phyloP scores from a whole-genome alignment of 2,797 vertebrate genomes.

The Artibeus lituratus region DNA sequence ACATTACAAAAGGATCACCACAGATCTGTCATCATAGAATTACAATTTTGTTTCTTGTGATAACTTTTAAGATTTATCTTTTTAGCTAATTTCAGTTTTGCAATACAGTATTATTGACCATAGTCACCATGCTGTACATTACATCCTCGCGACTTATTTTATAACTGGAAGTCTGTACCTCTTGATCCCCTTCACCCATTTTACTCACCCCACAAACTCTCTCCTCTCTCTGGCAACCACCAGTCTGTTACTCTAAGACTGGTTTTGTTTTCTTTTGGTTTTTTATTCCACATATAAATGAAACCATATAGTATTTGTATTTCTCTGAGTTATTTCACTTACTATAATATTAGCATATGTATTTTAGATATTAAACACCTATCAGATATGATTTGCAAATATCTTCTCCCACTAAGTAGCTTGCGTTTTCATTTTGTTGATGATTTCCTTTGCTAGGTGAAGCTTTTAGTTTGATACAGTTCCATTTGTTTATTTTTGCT shows the following conservation, averaged over 20 bases:
- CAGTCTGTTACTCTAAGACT: neutral
- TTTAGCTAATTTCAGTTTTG: neutral
- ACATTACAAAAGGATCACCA: neutral
- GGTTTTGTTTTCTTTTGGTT: neutral
- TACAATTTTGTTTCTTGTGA: neutral
- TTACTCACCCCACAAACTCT: neutral
- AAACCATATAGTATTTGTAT: neutral
- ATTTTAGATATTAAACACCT: neutral
- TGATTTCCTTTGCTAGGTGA: neutral
- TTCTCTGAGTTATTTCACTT: neutral
- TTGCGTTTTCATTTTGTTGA: neutral
- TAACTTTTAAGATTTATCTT: neutral
- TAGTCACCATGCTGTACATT: neutral
- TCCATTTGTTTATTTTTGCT: neutral
- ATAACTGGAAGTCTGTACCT: neutral
- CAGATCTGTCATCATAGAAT: neutral
- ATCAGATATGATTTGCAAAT: neutral
- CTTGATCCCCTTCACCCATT: neutral
- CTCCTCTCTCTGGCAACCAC: neutral
- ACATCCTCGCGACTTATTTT: neutral
- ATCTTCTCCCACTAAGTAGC: neutral
- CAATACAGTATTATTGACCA: neutral
- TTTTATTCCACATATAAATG: neutral
- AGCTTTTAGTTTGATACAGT: neutral
- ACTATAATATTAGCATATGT: neutral